Base-by-base conservation (phyloP, 2,113 vertebrate genomes). In the Willisornis vidua region DNA sequence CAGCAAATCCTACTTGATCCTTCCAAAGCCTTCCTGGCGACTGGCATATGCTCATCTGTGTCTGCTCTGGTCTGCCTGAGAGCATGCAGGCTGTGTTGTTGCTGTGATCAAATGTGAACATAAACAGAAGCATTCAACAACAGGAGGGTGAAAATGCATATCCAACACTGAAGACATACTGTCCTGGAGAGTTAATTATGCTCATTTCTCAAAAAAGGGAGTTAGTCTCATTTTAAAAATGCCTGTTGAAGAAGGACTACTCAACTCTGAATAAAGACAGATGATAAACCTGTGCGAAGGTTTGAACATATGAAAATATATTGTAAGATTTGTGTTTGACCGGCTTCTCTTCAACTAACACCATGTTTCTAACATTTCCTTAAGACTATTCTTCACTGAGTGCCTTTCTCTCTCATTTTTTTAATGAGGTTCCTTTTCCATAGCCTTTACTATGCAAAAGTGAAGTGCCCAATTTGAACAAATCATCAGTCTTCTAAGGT, bases 11-110 rank as follows among this genome's bases (percentile, higher is more conserved):
- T 5, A 5, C 24, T 57, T 37, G 29, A 84, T 46, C 3, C 19
- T 16, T 66, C n/a, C 2, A 6, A 73, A 88, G 15, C 35, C 55
- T 85, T 88, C 33, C 33, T 6, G 2, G 23, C 0, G 1, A 66
- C 3, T 11, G 26, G 10, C 14, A 83, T 4, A 1, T 0, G 4
- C 19, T 91, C 4, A 0, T 73, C 55, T 51, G 1, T 2, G 3
- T 37, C 37, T 73, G 66, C 28, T 58, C 19, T 37, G 31, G 13
- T 58, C 63, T 90, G 39, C 45, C 71, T 71, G 63, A 72, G 68
- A 86, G 7, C 43, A 20, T 0, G 0, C 5, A 55, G 68, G 25
- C 51, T 67, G 29, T 48, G 48, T 65, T 86, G 29, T 1, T 81
- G 43, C 33, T 76, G 25, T 45, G 45, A 81, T 19, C 15, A 59